These are phyloP conservation scores for Achroia grisella DNA, from an alignment of 1,140 invertebrate species.

Conservation along the genomic window DNA sequence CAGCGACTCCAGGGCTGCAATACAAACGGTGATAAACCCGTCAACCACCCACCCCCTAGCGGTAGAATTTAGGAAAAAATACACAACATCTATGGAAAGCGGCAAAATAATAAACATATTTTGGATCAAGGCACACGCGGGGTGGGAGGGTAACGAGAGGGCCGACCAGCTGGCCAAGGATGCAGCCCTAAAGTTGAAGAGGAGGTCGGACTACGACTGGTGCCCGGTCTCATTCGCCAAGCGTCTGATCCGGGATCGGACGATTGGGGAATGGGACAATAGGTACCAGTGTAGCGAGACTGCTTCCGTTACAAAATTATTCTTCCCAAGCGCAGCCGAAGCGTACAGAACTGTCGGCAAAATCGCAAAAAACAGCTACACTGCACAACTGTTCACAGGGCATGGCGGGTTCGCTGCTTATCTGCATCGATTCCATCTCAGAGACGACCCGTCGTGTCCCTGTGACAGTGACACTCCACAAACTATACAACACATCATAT, in stretches of 20 bases:
- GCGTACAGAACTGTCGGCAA: not conserved
- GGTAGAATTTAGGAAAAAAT: constrained; percentile 3
- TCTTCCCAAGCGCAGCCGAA: not conserved
- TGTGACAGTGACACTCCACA: not conserved
- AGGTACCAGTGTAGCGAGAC: not conserved
- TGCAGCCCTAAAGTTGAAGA: not conserved
- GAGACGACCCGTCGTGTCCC: not conserved
- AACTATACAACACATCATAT: not conserved
- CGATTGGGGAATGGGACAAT: constrained; percentile 1
- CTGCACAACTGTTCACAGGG: not conserved
- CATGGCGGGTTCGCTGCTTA: constrained; percentile 3
- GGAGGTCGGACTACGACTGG: not conserved
- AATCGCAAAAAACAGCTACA: not conserved
- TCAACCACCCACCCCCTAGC: constrained; percentile 10
- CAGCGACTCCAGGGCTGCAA: constrained; percentile 20
- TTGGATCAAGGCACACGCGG: constrained; percentile 5
- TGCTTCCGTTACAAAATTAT: not conserved
- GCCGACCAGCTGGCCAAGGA: constrained; percentile 3
- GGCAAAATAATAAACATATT: constrained; percentile 1
- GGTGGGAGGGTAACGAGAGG: not conserved
- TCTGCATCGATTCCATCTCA: not conserved
- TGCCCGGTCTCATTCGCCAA: constrained; percentile 7
- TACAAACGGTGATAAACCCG: constrained; percentile 5
- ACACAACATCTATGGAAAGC: not conserved
- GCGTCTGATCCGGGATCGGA: not conserved